Conservation (phyloP, 1,140 invertebrate species). For the Portunus trituberculatus region DNA sequence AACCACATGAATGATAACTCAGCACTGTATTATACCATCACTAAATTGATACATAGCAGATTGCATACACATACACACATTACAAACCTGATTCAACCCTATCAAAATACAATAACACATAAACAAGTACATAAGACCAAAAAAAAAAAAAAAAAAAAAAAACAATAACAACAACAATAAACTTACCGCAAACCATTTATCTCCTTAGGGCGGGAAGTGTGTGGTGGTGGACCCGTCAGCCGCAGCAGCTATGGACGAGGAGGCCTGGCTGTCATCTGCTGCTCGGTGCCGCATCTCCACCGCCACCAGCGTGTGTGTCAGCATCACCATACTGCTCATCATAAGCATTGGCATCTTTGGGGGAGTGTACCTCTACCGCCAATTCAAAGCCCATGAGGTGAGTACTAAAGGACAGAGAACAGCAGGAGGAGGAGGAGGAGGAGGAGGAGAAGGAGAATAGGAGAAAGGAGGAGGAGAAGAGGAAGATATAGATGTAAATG, state of each 20-base stretch:
- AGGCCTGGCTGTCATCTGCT: conserved; percentile 80
- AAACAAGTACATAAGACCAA: neutral
- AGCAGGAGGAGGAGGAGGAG: neutral
- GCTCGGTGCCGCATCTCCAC: conserved; percentile 82
- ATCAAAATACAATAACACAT: neutral
- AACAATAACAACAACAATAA: no score
- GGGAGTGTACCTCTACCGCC: conserved; percentile 89
- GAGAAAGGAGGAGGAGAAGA: neutral
- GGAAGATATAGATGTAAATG: neutral
- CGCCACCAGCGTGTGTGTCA: conserved; percentile 86
- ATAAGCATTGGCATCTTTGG: conserved; percentile 88
- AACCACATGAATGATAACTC: no score
- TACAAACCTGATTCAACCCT: neutral
- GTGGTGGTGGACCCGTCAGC: conserved; percentile 75
- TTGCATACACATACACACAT: neutral
- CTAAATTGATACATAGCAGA: neutral
- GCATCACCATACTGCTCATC: conserved; percentile 87
- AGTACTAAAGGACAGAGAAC: conserved; percentile 56
- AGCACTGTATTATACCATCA: no score
- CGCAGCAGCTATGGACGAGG: conserved; percentile 77
- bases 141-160: no score
- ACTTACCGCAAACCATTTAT: neutral
- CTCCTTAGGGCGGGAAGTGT: conserved; percentile 46
- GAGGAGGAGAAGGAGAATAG: neutral
- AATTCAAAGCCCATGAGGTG: conserved; percentile 84